Conservation (phyloP, 2,888 invertebrate genomes). For the Scaptomyza flava region DNA sequence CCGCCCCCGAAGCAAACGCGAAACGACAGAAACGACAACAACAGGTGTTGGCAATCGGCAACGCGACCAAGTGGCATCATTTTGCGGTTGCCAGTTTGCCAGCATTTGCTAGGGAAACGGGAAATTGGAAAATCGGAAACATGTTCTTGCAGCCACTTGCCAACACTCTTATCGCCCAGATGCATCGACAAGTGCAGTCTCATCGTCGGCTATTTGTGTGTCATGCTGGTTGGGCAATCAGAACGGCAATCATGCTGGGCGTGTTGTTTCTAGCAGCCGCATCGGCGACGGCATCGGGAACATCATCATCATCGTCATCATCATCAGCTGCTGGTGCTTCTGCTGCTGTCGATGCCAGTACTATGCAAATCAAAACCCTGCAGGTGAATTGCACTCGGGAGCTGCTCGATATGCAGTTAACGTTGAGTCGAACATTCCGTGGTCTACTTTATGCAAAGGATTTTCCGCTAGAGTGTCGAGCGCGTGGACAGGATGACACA, state of each 20-base stretch:
- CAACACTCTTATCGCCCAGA: constrained; percentile 67
- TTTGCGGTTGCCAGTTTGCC: constrained; percentile 55
- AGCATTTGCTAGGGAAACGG: constrained; percentile 48
- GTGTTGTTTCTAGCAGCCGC: constrained; percentile 25
- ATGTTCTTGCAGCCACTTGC: constrained; percentile 75
- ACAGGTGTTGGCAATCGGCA: constrained; percentile 47
- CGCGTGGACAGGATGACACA: constrained; percentile 85
- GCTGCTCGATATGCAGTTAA: constrained; percentile 87
- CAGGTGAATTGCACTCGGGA: constrained; percentile 88
- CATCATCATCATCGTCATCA: constrained; percentile 6
- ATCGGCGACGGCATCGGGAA: constrained; percentile 40
- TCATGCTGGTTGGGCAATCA: constrained; percentile 81
- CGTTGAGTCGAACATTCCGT: constrained; percentile 87
- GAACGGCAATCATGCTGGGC: constrained; percentile 53
- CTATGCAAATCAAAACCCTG: constrained; percentile 85
- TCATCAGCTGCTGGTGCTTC: constrained; percentile 4
- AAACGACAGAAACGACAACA: constrained; percentile 11
- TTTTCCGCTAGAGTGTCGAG: constrained; percentile 89
- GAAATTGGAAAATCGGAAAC: constrained; percentile 71
- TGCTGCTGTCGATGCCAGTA: not conserved
- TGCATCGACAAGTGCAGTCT: constrained; percentile 49
- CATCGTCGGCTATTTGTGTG: constrained; percentile 60
- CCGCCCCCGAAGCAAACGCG: constrained; percentile 11
- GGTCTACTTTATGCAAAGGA: constrained; percentile 91
- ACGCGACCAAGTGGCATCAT: constrained; percentile 70